Evolutionary conservation across 2,113 vertebrate genomes (phyloP), one percentile per base, ranked within the genome.

Genomic region (Atherinomorus stipes): DNA sequence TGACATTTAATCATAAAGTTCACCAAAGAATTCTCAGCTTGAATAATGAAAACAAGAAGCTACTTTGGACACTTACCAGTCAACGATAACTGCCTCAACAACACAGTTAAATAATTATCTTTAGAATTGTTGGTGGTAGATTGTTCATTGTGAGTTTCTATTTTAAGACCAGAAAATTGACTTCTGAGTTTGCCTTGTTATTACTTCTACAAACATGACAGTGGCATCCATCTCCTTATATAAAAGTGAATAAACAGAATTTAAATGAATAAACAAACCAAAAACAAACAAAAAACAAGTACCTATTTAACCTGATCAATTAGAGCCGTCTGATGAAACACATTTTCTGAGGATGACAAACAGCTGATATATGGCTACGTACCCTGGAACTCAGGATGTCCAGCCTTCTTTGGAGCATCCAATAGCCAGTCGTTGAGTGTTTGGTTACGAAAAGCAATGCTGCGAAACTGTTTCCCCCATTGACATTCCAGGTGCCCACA

Each of bases 391-490:
- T 98, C 96, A 19, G 94, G 95, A 88, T 95, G 82, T 0, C 96
- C 96, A 11, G 95, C 96, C 78, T 96, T 93, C 86, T 94, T 95
- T 0, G 97, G 98, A 18, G 97, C 97, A 52, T 99, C 98, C 15
- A 99, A 85, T 50, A 99, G 94, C 98, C 98, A 99, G 89, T 99
- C 98, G 16, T 96, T 99, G 61, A 99, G 96, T 0, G 98, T 99
- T 87, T 99, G 96, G 83, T 99, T 99, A 85, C 96, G 96, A 89
- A 96, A 99, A 19, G 98, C 98, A 47, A 99, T 99, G 71, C 98
- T 99, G 75, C 98, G 95, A 75, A 98, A 99, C 80, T 99, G 97
- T 89, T 99, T 99, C 98, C 98, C 0, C 98, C 98, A 0, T 99
- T 99, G 22, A 99, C 98, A 0, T 99, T 99, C 98, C 98, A 99